Base-by-base conservation (phyloP, 2,888 invertebrate species). In the Patella pellucida region DNA sequence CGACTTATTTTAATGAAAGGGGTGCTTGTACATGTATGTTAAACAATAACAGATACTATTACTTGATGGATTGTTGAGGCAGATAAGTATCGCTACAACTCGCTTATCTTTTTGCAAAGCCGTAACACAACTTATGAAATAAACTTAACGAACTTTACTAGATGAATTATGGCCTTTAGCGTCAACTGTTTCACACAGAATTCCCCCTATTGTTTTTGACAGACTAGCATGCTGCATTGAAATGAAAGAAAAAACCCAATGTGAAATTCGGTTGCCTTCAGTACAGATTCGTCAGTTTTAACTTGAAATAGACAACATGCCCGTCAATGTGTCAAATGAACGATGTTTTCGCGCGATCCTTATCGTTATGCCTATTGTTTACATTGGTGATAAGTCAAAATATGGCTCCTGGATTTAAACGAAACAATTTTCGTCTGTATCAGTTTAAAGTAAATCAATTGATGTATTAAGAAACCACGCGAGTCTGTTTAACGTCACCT, bases 11-110 rank as follows among this genome's bases (percentile, higher is more conserved):
- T 9, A 41, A 41, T 41, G 41, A 41, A 41, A 41, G 9, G 41
- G 41, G 41, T 41, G 41, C 7, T 41, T 41, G 62, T 62, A 62
- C 7, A 9, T 41, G 62, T 62, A 62, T 62, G 19, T 62, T 23
- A 62, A 62, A 62, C 62, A 62, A 62, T 62, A 62, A 62, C 62
- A 62, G 62, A 62, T 62, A 19, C 19, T 19, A 23, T 62, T 62
- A 19, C 62, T 12, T 23, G 62, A 62, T 62, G 23, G 62, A 62
- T 62, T 62, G 19, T 62, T 11, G 23, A 23, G 23, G 19, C 23
- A 23, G 62, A 62, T 62, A 19, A 62, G 62, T 62, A 62, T 62
- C 62, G 19, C 23, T 3, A 62, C 19, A 62, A 62, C 23, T 19
- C 23, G 19, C 62, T 62, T 23, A 62, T 62, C 62, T 62, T 23